Conservation (phyloP, 2,113 vertebrate species). For the Heterotilapia buettikoferi region DNA sequence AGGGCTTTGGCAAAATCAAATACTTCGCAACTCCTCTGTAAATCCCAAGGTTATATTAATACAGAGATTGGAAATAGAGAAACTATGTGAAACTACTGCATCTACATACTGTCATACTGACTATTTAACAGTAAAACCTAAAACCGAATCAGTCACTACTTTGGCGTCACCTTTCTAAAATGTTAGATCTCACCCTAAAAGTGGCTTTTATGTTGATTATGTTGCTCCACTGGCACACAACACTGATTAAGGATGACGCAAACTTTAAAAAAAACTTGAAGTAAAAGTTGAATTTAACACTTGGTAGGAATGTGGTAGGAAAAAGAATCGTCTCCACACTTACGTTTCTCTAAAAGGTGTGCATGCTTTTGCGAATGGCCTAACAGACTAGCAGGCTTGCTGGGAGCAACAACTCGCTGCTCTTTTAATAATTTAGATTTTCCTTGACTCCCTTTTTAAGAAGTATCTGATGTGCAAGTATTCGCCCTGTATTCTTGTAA, state of each 20-base stretch:
- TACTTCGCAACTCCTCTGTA: background rate
- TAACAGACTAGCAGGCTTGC: background rate
- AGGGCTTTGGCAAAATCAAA: background rate
- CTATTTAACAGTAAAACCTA: background rate
- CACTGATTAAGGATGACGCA: background rate
- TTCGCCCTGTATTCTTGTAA: background rate
- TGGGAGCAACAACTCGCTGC: background rate
- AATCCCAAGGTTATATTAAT: background rate
- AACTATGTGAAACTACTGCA: background rate
- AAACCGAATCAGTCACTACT: background rate
- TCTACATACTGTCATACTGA: background rate
- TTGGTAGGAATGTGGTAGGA: background rate
- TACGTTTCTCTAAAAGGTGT: background rate
- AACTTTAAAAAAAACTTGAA: background rate
- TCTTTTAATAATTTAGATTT: background rate
- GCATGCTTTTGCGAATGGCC: background rate
- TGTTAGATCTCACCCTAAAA: background rate
- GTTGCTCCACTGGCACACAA: background rate
- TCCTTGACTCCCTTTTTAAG: background rate
- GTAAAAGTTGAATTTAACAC: background rate
- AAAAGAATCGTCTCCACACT: background rate
- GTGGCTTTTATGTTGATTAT: background rate
- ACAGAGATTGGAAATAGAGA: background rate
- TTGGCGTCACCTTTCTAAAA: background rate
- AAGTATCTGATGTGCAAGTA: background rate